Base-by-base conservation (phyloP, 2,113 vertebrate genomes). In the Coracopsis vasa region DNA sequence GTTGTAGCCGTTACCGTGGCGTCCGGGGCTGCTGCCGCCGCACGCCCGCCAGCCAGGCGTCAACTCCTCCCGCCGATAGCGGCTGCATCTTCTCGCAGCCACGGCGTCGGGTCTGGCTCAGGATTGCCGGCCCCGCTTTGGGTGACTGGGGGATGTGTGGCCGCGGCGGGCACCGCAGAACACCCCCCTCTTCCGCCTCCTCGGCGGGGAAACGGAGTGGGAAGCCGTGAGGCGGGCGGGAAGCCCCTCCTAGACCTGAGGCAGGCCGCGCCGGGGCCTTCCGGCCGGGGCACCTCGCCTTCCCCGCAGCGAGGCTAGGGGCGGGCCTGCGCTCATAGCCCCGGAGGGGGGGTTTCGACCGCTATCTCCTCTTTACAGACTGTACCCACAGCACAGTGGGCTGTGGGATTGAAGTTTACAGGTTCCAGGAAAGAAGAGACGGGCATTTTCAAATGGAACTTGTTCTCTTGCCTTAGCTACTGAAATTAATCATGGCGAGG, bases 401-500 rank as follows among this genome's bases (percentile, higher is more conserved):
- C n/a, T 11, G 21, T 3, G 39, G 4, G 24, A 1, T 1, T 1
- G 50, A 51, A 51, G 33, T 35, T 24, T 2, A 1, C 2, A 42
- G 41, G 3, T 14, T 2, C 4, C 44, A 2, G 56, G 48, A 12
- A 6, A 23, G 41, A 3, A 12, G 20, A 5, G 39, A 4, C 7
- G 0, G 21, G 33, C 6, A 24, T 25, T 29, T 6, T 4, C 18
- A 2, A 10, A 15, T 1, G 1, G 15, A 27, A 9, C 16, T 17
- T 5, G 29, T 13, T 14, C 29, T 45, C 35, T 10, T 4, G 51
- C 35, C 41, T 18, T 31, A 9, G 35, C 75, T 5, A 2, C 35
- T 2, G 4, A 20, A 2, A 5, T 2, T 0, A 35, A 6, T 7
- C 2, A 5, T 2, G 0, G 33, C 0, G 64, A 33, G 69, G 24